A percentile compares a stretch with the other conserved stretches of the same genome.
phyloP scores from a whole-genome alignment of 2,888 invertebrate species.

The Drosophila bunnanda region DNA sequence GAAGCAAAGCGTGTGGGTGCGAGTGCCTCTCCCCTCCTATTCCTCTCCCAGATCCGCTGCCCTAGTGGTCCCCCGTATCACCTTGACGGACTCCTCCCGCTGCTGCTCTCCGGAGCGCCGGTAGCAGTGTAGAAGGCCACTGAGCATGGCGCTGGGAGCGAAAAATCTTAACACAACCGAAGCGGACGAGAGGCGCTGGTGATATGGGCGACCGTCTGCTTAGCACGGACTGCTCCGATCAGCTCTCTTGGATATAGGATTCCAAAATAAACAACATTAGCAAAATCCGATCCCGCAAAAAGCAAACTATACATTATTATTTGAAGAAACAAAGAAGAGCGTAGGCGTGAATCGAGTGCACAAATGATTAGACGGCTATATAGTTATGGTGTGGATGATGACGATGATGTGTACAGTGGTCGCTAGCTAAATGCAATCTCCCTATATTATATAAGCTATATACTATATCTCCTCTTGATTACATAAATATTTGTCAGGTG shows the following conservation, averaged over 20 bases:
- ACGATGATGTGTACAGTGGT: neutral
- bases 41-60: neutral
- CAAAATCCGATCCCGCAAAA: constrained; percentile 84
- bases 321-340: constrained; percentile 35
- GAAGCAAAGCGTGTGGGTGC: constrained; percentile 48
- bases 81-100: constrained; percentile 18
- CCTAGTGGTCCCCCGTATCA: constrained; percentile 7
- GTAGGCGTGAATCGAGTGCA: constrained; percentile 34
- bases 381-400: neutral
- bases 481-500: neutral
- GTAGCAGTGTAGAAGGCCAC: neutral
- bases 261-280: constrained; percentile 41
- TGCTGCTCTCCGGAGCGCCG: neutral
- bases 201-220: constrained; percentile 15
- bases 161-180: constrained; percentile 24
- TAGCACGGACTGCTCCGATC: neutral
- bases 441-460: no score
- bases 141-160: constrained; percentile 7
- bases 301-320: constrained; percentile 74
- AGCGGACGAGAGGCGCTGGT: constrained; percentile 14
- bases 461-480: neutral
- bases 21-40: constrained; percentile 18
- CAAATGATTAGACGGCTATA: neutral
- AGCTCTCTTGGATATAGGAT: constrained; percentile 3
- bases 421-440: neutral